These are phyloP conservation scores for Drosophila eohydei DNA, from an alignment of 2,888 invertebrate species.

Conservation along the genomic window DNA sequence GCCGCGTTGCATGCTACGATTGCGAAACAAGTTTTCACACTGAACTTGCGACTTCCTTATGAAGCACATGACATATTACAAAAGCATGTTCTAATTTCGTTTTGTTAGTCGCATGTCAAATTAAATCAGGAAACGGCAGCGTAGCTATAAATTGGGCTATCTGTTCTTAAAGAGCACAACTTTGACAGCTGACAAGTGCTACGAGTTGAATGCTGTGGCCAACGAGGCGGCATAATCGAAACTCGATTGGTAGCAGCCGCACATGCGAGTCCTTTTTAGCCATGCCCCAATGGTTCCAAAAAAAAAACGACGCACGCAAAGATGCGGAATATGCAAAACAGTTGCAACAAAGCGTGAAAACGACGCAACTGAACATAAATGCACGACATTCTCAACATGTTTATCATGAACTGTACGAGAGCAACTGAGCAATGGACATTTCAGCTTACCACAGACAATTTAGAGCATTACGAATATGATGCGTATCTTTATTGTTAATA, in stretches of 20 bases:
- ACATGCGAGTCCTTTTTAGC: conserved; percentile 34
- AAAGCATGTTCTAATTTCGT: conserved; percentile 36
- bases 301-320: conserved; percentile 1
- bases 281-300: conserved; percentile 23
- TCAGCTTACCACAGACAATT: conserved; percentile 6
- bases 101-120: conserved; percentile 25
- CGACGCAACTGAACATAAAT: conserved; percentile 41
- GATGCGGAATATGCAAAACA: conserved; percentile 52
- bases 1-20: conserved; percentile 55
- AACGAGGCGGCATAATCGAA: conserved; percentile 56
- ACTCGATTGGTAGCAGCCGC: conserved; percentile 51
- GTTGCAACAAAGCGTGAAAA: conserved; percentile 62
- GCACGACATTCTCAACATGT: conserved; percentile 45
- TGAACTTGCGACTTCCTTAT: conserved; percentile 17
- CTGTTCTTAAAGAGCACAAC: background rate
- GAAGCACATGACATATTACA: conserved; percentile 12
- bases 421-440: background rate
- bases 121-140: conserved; percentile 2
- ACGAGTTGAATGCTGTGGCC: conserved; percentile 47
- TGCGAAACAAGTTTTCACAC: conserved; percentile 50
- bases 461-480: conserved; percentile 5
- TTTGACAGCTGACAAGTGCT: conserved; percentile 52
- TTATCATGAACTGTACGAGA: conserved; percentile 43
- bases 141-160: background rate
- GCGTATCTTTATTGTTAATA: background rate